phyloP scores from a whole-genome alignment of 2,113 vertebrate genomes.

The Desmodus rotundus region DNA sequence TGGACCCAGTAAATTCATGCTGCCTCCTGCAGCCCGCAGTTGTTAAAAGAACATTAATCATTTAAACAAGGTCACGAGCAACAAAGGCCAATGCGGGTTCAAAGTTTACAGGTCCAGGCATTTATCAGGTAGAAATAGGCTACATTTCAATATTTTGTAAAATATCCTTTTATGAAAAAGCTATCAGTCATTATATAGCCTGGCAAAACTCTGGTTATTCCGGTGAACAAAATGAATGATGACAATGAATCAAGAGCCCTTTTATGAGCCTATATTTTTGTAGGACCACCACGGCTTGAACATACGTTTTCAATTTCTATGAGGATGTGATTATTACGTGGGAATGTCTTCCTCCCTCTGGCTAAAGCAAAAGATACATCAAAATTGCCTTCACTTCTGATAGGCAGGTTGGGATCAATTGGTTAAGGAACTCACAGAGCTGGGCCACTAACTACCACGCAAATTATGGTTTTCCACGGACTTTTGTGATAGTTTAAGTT shows the following conservation, averaged over 20 bases:
- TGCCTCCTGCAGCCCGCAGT: slow-evolving; percentile 76
- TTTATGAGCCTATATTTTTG: slow-evolving; percentile 83
- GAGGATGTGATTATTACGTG: slow-evolving; percentile 85
- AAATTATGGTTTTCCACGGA: slow-evolving; percentile 53
- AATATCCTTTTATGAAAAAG: slow-evolving; percentile 84
- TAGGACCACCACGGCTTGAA: slow-evolving; percentile 87
- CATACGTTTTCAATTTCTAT: slow-evolving; percentile 85
- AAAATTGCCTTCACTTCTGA: slow-evolving; percentile 69
- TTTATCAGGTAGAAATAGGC: slow-evolving; percentile 94
- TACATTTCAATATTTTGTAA: slow-evolving; percentile 83
- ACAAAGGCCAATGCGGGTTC: slow-evolving; percentile 91
- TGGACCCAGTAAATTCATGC: slow-evolving; percentile 57
- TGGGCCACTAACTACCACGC: slow-evolving; percentile 37
- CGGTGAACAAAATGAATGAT: slow-evolving; percentile 84
- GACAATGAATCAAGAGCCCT: slow-evolving; percentile 80
- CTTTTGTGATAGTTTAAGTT: background rate
- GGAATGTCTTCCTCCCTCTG: slow-evolving; percentile 87
- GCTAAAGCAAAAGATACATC: slow-evolving; percentile 78
- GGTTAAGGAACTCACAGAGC: slow-evolving; percentile 29
- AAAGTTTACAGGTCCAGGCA: slow-evolving; percentile 91
- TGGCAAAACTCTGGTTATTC: slow-evolving; percentile 79
- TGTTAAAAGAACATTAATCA: slow-evolving; percentile 89
- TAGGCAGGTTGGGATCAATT: slow-evolving; percentile 71
- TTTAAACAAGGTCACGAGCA: slow-evolving; percentile 89
- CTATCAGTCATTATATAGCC: slow-evolving; percentile 81